Base-by-base conservation (phyloP, 2,888 invertebrate species). In the Aleiodes testaceus region DNA sequence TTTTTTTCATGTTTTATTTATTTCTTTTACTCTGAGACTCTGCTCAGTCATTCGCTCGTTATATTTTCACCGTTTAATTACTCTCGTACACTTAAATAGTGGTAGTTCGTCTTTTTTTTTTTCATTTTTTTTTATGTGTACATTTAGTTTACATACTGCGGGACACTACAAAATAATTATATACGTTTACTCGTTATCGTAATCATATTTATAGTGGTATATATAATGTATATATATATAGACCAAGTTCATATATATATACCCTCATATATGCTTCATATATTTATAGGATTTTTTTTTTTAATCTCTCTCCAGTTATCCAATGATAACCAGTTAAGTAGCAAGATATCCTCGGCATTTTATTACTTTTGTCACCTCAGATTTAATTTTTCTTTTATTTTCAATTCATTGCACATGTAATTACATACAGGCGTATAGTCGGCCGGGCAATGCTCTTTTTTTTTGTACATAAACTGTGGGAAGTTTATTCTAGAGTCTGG, bases 171-270 rank as follows among this genome's bases (percentile, higher is more conserved):
- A 87, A 87, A 86, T 85, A 86, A 83, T 84, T 84, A 82, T 83
- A 80, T 85, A 81, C 79, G 79, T 82, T 80, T 83, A 20, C 49
- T 50, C 30, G 59, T 53, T 49, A 66, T 70, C 66, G 59, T 66
- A 70, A 26, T 81, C 74, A 75, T 80, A 79, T 81, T 82, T 79
- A 80, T 80, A 78, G 74, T 75, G 76, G 71, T 75, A 70, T 74
- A 76, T 80, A 80, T 90, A 84, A 76, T 78, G 77, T 81, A 80
- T 83, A 80, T 83, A 81, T 90, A 90, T 89, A 89, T 89, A 88
- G 79, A 77, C 26, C 26, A 26, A 26, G 26, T 26, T 26, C 26
- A 26, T 81, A 80, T 83, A 80, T 26, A 26, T 26, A 26, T 26
- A 79, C 73, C 75, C 80, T 77, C 69, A 70, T 89, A 89, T 90